phyloP scores from a whole-genome alignment of 2,797 vertebrate genomes.

The Vultur gryphus region DNA sequence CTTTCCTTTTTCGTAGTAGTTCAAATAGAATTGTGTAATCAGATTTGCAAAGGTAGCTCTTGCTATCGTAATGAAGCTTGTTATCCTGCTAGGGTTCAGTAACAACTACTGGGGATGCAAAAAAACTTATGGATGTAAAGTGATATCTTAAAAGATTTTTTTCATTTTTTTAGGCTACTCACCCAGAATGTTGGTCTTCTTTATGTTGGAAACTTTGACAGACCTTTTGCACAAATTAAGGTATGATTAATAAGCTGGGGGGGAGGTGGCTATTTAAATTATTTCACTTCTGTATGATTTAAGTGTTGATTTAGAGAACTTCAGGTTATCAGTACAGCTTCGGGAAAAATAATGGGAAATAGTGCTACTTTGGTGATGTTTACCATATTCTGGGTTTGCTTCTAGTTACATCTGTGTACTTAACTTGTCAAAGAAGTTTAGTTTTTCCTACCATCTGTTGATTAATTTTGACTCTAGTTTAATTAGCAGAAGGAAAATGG shows the following conservation, averaged over 20 bases:
- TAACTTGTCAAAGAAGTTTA: background rate
- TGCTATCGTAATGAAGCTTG: background rate
- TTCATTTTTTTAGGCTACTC: constrained; percentile 81
- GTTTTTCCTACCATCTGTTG: background rate
- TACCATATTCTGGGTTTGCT: background rate
- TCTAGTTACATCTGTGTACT: background rate
- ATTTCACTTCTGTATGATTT: background rate
- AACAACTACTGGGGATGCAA: background rate
- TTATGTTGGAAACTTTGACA: constrained; percentile 93
- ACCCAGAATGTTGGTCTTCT: constrained; percentile 92
- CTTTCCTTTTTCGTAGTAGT: background rate
- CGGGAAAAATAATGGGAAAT: background rate
- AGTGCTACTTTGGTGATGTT: background rate
- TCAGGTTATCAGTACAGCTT: background rate
- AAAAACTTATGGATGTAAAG: background rate
- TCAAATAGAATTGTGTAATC: background rate
- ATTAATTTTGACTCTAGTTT: background rate
- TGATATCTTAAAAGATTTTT: constrained; percentile 54
- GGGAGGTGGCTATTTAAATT: background rate
- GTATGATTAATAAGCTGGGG: constrained; percentile 74
- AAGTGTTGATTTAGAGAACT: background rate
- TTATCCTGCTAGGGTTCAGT: background rate
- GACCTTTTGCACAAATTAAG: constrained; percentile 97
- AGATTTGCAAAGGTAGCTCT: constrained; percentile 11
- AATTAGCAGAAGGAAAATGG: background rate